A percentile compares a stretch with the other conserved stretches of the same genome.
phyloP scores from a whole-genome alignment of 2,797 vertebrate genomes.

The Pangasius macronema region DNA sequence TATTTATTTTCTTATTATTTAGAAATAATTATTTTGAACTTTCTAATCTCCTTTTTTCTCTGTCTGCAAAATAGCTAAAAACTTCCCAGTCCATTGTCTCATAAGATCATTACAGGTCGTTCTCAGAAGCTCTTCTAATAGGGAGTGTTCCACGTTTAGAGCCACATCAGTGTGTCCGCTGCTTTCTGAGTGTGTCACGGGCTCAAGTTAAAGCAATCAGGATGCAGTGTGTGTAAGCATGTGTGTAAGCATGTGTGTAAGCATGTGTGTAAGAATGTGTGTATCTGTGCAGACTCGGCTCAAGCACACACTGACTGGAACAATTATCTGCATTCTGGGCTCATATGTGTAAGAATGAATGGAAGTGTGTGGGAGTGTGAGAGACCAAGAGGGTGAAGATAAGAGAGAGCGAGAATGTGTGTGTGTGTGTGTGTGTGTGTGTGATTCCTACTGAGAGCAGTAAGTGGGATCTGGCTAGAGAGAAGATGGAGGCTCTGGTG shows the following conservation, averaged over 20 bases:
- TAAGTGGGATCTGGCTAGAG: conserved; percentile 32
- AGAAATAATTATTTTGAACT: not conserved
- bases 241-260: not conserved
- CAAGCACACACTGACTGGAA: not conserved
- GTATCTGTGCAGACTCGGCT: not conserved
- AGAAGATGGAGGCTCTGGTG: conserved; percentile 43
- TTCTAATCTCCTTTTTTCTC: not conserved
- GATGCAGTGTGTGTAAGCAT: not conserved
- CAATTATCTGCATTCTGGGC: conserved; percentile 5
- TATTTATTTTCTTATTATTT: not conserved
- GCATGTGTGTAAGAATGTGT: not conserved
- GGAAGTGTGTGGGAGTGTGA: conserved; percentile 38
- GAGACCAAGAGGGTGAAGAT: conserved; percentile 1
- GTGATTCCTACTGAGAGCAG: conserved; percentile 12
- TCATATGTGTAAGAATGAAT: conserved; percentile 10
- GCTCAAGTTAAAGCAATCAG: not conserved
- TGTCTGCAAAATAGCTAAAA: not conserved
- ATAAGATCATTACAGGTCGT: no score
- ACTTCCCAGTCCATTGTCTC: not conserved
- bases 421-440: conserved; percentile 12
- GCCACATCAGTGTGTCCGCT: not conserved
- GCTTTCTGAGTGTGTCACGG: not conserved
- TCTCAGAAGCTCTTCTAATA: not conserved
- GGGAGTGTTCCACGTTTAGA: not conserved
- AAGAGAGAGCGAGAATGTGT: conserved; percentile 31